Evolutionary conservation across 92 coral and sea anemone genomes (phyloP), one percentile per base, ranked within the genome.

Genomic region (Epizoanthus rinbou): DNA sequence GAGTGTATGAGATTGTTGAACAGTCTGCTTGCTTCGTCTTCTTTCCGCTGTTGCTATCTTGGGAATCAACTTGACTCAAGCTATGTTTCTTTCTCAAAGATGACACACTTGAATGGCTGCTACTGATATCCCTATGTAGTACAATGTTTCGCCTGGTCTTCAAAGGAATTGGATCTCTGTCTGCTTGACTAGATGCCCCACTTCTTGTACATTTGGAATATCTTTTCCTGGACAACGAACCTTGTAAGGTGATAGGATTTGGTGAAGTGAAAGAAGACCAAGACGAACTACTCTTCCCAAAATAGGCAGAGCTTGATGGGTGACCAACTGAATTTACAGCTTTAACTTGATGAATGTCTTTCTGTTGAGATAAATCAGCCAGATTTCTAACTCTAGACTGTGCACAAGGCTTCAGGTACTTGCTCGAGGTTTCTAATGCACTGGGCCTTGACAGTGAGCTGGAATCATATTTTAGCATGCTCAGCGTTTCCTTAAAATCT

Each of bases 191-290:
- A 53, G 33, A 64, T 5, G 31, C 65, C 18, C 6, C 54, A 50
- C 54, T 50, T 50, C 11, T 22, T 37, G 58, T 57, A 21, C 50
- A 37, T 31, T 33, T 63, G 8, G 70, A 62, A 69, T 78, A 41
- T 76, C 87, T 88, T 64, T 88, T 90, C 74, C 86, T 79, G 41
- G 87, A 60, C 25, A 43, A 73, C 16, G 24, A 57, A 5, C 79
- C 35, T 47, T 85, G 83, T 10, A 92, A 66, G 0, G 87, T 90
- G 18, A 92, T 92, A 17, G 97, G 97, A 59, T 87, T 78, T 11
- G 90, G 92, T 39, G 97, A 88, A 10, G 89, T 87, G 69, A 92
- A 92, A 21, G 84, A 50, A 10, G 74, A 11, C 80, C 63, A 58
- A 24, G 64, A 53, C 11, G 9, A 58, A 24, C 31, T 57, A 18